Base-by-base conservation (phyloP, 2,888 invertebrate genomes). In the Arenicola marina region DNA sequence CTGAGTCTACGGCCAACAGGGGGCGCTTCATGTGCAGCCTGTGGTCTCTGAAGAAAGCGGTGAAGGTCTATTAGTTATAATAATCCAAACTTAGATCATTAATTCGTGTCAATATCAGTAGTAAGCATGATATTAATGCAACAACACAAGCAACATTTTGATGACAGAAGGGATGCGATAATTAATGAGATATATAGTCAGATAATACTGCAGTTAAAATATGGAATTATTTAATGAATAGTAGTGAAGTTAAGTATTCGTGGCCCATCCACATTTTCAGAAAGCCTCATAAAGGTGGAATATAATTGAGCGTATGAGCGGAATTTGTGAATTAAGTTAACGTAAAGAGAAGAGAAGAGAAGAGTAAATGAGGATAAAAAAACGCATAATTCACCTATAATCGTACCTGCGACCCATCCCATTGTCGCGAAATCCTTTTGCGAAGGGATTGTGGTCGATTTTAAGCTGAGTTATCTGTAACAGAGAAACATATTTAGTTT, bases 361-460 rank as follows among this genome's bases (percentile, higher is more conserved):
- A n/a, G n/a, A n/a, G n/a, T n/a, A n/a, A n/a, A n/a, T 38, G 38
- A 15, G 38, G 18, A 15, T 38, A 38, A 15, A 38, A 11, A 38
- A 38, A 11, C 38, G 38, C 11, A 11, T 15, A 15, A 38, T 18
- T 38, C 38, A 38, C 38, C 18, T 38, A 15, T 48, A n/a, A n/a
- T 48, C 48, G 62, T 68, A 76, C 76, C 78, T 75, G 58, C 80
- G 67, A n/a, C 78, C 78, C 78, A 78, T 78, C 11, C 98, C 98
- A 51, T 97, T 83, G 63, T 85, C 84, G 43, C 85, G 71, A 71
- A 85, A 85, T 11, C 85, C 85, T 73, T 85, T 85, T 2, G 85
- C 85, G 66, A 85, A 85, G 4, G 85, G 85, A 63, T 85, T 85
- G 73, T 84, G 80, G 66, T 84, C 84, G 57, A 85, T 85, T 73